Evolutionary conservation across 2,113 vertebrate genomes (phyloP).

Genomic region (Meles meles): DNA sequence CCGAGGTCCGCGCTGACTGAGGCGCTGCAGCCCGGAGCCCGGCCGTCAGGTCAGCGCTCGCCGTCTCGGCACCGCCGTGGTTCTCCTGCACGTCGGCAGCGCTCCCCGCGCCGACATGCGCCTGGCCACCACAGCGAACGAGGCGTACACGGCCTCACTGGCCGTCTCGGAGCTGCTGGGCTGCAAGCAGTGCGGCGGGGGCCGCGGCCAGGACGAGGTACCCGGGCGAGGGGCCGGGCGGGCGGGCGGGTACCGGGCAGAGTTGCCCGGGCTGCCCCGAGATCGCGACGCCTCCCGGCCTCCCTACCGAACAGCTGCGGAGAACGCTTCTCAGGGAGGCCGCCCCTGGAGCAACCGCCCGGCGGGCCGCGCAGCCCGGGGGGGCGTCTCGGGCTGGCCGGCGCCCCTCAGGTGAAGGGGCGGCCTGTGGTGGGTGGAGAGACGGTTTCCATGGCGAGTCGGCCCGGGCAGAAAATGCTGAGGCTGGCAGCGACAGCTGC

Average conservation of each 20-base stretch:
- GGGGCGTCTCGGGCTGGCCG: background rate
- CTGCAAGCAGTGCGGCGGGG: slow-evolving; percentile 57
- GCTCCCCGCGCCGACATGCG: slow-evolving; percentile 54
- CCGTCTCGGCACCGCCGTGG: background rate
- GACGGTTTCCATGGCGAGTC: background rate
- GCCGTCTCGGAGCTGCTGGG: slow-evolving; percentile 58
- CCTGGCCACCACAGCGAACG: slow-evolving; percentile 65
- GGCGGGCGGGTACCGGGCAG: background rate
- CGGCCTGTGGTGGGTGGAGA: background rate
- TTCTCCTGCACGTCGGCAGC: background rate
- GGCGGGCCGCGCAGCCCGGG: background rate
- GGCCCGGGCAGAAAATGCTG: background rate
- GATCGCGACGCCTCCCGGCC: background rate
- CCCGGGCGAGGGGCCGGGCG: background rate
- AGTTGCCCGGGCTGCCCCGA: background rate
- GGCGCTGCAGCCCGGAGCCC: background rate
- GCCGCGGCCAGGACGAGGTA: slow-evolving; percentile 59
- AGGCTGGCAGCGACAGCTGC: background rate
- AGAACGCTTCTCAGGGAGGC: background rate
- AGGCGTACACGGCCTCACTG: slow-evolving; percentile 64
- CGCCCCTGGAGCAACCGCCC: background rate
- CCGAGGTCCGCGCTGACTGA: background rate
- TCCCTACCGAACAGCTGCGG: background rate
- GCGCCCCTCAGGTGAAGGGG: background rate
- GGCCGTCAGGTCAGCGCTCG: background rate